phyloP scores from a whole-genome alignment of 2,888 invertebrate genomes.

The Heliconius ethilla region DNA sequence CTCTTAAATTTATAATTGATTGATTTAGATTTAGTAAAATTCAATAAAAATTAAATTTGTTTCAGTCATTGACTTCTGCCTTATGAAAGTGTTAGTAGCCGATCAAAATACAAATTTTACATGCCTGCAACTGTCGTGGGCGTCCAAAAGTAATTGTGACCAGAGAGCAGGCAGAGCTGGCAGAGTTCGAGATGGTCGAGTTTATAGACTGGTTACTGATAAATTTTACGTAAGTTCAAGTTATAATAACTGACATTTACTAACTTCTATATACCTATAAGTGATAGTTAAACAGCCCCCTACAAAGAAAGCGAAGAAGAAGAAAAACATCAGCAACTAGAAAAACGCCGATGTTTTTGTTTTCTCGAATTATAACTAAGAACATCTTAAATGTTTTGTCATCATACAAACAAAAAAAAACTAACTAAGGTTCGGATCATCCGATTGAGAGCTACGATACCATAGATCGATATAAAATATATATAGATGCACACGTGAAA shows the following conservation, averaged over 20 bases:
- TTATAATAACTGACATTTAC: background rate
- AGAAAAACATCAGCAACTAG: background rate
- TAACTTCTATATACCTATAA: too few relatives aligned
- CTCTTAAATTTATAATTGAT: too few relatives aligned
- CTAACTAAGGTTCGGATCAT: background rate
- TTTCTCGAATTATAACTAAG: background rate
- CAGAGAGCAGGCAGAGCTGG: slow-evolving; percentile 96
- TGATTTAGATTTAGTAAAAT: too few relatives aligned
- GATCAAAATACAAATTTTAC: slow-evolving; percentile 90
- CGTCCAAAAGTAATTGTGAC: slow-evolving; percentile 92
- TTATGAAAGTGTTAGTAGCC: slow-evolving; percentile 90
- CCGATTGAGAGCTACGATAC: background rate
- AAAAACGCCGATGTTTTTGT: background rate
- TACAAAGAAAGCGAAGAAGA: too few relatives aligned
- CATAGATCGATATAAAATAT: background rate
- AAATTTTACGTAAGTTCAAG: slow-evolving; percentile 81
- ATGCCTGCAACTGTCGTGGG: slow-evolving; percentile 91
- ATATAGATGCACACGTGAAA: too few relatives aligned
- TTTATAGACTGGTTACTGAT: slow-evolving; percentile 89
- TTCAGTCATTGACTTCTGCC: slow-evolving; percentile 95
- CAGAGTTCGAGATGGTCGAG: slow-evolving; percentile 91
- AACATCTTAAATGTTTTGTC: background rate
- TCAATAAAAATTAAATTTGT: slow-evolving; percentile 34
- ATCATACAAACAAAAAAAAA: too few relatives aligned
- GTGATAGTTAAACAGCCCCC: too few relatives aligned